Conservation (phyloP, 2,797 vertebrate genomes). For the Pteronotus mesoamericanus region DNA sequence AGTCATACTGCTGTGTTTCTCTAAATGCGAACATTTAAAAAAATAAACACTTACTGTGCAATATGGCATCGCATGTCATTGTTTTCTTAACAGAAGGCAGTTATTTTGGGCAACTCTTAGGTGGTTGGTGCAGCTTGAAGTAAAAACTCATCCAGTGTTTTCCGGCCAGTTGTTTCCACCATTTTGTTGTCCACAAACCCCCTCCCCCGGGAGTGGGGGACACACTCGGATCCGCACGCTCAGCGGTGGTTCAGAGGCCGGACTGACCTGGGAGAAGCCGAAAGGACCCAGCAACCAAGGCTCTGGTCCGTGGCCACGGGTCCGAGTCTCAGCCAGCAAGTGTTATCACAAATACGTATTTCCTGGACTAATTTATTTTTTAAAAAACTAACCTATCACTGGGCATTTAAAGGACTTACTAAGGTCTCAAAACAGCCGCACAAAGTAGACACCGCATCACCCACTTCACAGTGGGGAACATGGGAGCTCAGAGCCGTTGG, state of each 20-base stretch:
- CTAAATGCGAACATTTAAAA: neutral
- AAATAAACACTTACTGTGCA: neutral
- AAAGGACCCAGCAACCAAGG: neutral
- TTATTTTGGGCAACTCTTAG: neutral
- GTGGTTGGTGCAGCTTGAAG: neutral
- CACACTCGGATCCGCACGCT: no score
- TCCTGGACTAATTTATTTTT: neutral
- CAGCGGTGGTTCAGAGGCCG: neutral
- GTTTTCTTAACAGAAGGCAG: neutral
- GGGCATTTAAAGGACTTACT: neutral
- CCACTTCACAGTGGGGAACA: neutral
- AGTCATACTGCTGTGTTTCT: neutral
- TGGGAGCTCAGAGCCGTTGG: neutral
- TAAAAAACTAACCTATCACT: neutral
- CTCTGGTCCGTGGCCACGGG: neutral
- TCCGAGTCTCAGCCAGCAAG: neutral
- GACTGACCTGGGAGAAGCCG: neutral
- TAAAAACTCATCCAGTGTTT: neutral
- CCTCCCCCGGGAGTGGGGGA: neutral
- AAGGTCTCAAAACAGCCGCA: neutral
- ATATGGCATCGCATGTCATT: accelerated
- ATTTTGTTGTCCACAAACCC: neutral
- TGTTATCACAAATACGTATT: neutral
- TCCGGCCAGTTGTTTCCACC: neutral
- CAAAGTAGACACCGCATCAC: neutral